Evolutionary conservation across 2,888 invertebrate species (phyloP), one percentile per base, ranked within the genome.

Genomic region (Nymphalis polychloros): DNA sequence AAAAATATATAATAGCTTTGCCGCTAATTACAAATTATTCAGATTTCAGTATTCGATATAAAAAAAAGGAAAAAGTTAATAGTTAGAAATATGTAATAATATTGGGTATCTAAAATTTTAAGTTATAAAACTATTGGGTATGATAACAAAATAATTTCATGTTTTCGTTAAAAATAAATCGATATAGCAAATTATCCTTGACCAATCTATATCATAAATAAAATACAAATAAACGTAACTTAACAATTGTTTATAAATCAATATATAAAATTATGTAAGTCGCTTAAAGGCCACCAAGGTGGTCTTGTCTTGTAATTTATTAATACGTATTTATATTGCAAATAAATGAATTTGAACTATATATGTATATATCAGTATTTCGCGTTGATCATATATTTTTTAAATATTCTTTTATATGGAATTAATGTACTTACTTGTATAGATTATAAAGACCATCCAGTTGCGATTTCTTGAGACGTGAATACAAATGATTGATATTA

Each of bases 401-500:
- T 2, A 4, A 41, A 13, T 41, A 10, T 8, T 41, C 13, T 2
- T 46, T 46, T 17, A 63, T 17, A 8, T 53, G 5, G 5, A 10
- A 27, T 23, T 55, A 31, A 2, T 6, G 23, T 20, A 63, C 83
- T 74, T 86, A 97, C 95, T 94, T 95, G 84, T 97, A 98, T 80
- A 97, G 94, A 74, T 96, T 94, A 81, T 96, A 96, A 35, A 98
- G 94, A 75, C 95, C 95, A 74, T 95, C 91, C 73, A 97, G 94
- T 88, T 97, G 97, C 17, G 93, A 92, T 78, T 94, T 94, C 61
- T 94, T 95, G 53, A 97, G 92, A 79, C 96, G 95, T 13, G 96
- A 95, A 86, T 96, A 98, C 76, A 96, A 96, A 74, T 95, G 95
- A 80, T 94, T 94, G 72, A 96, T 94, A 78, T 96, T 94, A 75